phyloP scores from a whole-genome alignment of 2,797 vertebrate genomes.

The Ctenosaura bakeri region DNA sequence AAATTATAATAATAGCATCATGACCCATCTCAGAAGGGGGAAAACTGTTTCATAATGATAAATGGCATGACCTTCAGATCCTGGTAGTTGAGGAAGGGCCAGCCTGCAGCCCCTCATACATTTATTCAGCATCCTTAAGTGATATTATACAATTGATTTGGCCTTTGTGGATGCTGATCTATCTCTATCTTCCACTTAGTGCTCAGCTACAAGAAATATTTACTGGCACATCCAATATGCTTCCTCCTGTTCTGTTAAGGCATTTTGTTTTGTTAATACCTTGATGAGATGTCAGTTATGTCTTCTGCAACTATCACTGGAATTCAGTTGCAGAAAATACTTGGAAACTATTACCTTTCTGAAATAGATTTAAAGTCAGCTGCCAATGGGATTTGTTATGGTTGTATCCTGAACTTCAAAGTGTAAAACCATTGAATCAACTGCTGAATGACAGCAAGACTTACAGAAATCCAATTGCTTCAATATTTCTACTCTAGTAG shows the following conservation, averaged over 20 bases:
- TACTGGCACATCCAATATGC: slow-evolving; percentile 1
- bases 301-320: slow-evolving; percentile 15
- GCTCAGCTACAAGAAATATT: slow-evolving; percentile 50
- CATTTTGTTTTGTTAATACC: slow-evolving; percentile 1
- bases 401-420: not conserved
- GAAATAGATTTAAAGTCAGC: slow-evolving; percentile 37
- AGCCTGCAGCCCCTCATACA: slow-evolving; percentile 46
- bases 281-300: slow-evolving; percentile 29
- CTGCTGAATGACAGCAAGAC: no score
- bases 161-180: slow-evolving; percentile 34
- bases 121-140: slow-evolving; percentile 56
- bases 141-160: slow-evolving; percentile 44
- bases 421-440: no score
- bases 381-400: not conserved
- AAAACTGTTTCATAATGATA: slow-evolving; percentile 53
- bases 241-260: slow-evolving; percentile 17
- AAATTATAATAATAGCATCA: slow-evolving; percentile 44
- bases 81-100: slow-evolving; percentile 43
- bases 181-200: slow-evolving; percentile 25
- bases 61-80: slow-evolving; percentile 51
- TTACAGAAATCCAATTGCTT: no score
- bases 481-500: not conserved
- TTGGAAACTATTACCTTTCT: slow-evolving; percentile 55
- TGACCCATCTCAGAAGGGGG: slow-evolving; percentile 33
- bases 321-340: slow-evolving; percentile 54